Evolutionary conservation across 2,113 vertebrate genomes (phyloP), one percentile per base, ranked within the genome.

Genomic region (Phrynosoma platyrhinos): DNA sequence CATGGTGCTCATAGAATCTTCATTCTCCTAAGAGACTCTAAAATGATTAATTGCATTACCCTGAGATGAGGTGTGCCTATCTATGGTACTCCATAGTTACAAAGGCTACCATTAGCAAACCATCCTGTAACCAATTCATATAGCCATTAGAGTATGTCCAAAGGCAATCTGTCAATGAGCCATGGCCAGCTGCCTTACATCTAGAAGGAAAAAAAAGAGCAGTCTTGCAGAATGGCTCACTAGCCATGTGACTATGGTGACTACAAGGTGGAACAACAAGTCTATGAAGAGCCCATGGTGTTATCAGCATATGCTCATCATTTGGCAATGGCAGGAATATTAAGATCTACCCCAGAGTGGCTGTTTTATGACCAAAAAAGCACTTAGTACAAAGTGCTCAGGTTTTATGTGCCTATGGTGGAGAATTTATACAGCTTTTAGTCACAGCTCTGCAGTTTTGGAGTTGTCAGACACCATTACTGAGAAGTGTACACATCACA

Each of bases 21-120:
- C 36, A 52, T 87, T 82, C 92, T 92, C 87, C 94, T 95, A 94
- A 94, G 91, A 89, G 92, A 92, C 92, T 94, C 92, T 92, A 94
- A 93, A 95, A 93, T 93, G 89, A 92, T 86, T 47, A 92, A 92
- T 79, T 62, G 16, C 18, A 64, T 82, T 36, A 82, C 53, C 42
- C 27, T 52, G 21, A 27, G 40, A 82, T 87, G 58, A 64, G 55
- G 62, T 87, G 55, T 75, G 36, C 66, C 23, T 79, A 53, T 16
- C 20, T 68, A 69, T 86, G 42, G 5, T 25, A 25, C 21, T 69
- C 64, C 7, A 53, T 32, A 27, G 27, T 76, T 77, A 77, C 25
- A 66, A 64, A 58, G 25, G 16, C 72, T 27, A 77, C 30, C 36
- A 47, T 40, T 25, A 84, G 68, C 47, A 72, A 74, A 13, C 32